These are phyloP conservation scores for Adelphocoris suturalis DNA, from an alignment of 2,888 invertebrate genomes.

Conservation along the genomic window DNA sequence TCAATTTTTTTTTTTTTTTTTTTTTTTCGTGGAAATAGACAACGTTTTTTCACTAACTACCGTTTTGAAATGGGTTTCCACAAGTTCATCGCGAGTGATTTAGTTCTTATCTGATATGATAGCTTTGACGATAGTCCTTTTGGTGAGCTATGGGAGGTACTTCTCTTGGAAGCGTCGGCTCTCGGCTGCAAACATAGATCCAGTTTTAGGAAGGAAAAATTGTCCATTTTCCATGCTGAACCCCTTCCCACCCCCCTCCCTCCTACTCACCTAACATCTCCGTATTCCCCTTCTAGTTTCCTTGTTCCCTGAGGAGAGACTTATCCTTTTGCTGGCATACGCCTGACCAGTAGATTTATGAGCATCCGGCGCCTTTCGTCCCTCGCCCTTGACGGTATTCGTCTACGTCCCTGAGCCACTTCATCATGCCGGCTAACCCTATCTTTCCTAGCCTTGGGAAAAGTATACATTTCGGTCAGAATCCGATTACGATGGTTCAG, in stretches of 20 bases:
- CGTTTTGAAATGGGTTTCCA: too few relatives aligned
- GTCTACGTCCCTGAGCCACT: not conserved
- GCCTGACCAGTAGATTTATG: not conserved
- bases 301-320: not conserved
- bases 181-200: not conserved
- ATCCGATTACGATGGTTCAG: not conserved
- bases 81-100: too few relatives aligned
- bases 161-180: constrained; percentile 37
- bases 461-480: not conserved
- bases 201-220: constrained; percentile 22
- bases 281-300: not conserved
- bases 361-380: constrained; percentile 22
- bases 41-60: too few relatives aligned
- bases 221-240: constrained; percentile 5
- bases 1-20: too few relatives aligned
- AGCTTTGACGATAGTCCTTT: too few relatives aligned
- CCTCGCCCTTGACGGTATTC: not conserved
- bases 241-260: too few relatives aligned
- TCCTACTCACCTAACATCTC: not conserved
- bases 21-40: too few relatives aligned
- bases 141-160: not conserved
- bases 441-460: not conserved
- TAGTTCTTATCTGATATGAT: too few relatives aligned
- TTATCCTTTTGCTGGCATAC: not conserved
- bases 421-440: not conserved